These are phyloP conservation scores for Poeciliopsis turrubarensis DNA, from an alignment of 2,113 vertebrate genomes.

Conservation along the genomic window DNA sequence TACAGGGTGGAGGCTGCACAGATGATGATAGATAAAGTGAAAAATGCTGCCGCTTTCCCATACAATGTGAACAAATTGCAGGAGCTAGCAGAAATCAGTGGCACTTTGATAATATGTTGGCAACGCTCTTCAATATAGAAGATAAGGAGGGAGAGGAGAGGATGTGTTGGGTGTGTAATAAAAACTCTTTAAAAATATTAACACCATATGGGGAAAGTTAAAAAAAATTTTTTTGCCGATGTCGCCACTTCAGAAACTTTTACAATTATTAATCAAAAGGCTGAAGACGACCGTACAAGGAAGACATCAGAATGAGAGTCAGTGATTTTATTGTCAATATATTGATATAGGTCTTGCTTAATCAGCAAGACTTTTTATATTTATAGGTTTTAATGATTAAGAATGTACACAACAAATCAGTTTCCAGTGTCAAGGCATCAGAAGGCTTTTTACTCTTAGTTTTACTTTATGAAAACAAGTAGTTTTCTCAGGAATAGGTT, in stretches of 20 bases:
- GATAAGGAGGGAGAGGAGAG: constrained; percentile 12
- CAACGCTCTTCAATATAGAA: constrained; percentile 38
- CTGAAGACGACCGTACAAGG: background rate
- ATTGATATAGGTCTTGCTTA: background rate
- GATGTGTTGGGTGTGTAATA: constrained; percentile 10
- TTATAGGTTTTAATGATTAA: too few species aligned
- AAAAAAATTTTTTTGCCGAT: background rate
- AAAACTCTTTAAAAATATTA: constrained; percentile 5
- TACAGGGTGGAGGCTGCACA: constrained; percentile 56
- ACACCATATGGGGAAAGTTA: background rate
- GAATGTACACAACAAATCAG: too few species aligned
- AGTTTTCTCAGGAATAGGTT: too few species aligned
- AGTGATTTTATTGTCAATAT: background rate
- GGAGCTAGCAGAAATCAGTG: constrained; percentile 44
- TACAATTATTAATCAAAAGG: background rate
- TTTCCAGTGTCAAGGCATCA: too few species aligned
- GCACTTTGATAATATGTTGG: constrained; percentile 31
- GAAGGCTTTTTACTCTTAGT: too few species aligned
- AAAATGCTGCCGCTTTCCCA: constrained; percentile 56
- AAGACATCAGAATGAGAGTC: background rate
- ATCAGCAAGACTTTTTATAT: too few species aligned
- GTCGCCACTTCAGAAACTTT: background rate
- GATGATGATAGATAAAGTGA: constrained; percentile 64
- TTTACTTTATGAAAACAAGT: too few species aligned
- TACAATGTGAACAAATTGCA: constrained; percentile 46